Base-by-base conservation (phyloP, 2,888 invertebrate genomes). In the Pocota personata region DNA sequence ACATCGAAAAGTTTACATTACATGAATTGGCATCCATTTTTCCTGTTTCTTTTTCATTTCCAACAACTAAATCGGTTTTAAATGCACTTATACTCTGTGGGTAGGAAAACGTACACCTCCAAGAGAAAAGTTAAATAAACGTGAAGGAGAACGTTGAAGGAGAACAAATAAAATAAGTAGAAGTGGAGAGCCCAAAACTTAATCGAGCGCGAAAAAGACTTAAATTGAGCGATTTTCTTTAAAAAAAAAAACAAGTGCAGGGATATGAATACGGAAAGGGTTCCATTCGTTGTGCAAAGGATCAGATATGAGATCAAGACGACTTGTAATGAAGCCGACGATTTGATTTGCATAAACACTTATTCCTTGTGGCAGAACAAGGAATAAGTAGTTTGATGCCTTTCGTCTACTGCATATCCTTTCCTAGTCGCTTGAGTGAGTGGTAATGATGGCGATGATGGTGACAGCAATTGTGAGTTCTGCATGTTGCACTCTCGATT, bases 311-410 rank as follows among this genome's bases (percentile, higher is more conserved):
- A 69, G 55, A 79, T 76, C 75, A 76, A 80, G 80, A 80, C 76
- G 64, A 40, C 76, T 77, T 82, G 86, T 86, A 86, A 86, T 86
- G 86, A 86, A 62, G 32, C 60, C 66, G 50, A 72, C 80, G 66
- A 77, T 72, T 82, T 77, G 76, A 86, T 80, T 86, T 86, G 86
- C 86, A 86, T 86, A 77, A 86, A 64, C 62, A 73, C 67, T 67
- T 75, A 67, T 83, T 79, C 77, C 82, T 67, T 66, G 82, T 62
- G 73, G 83, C 73, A 77, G 75, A 58, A 79, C 57, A 73, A 48
- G 73, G 67, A 71, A 60, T 66, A 78, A 79, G 75, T 75, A 52
- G 79, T 64, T 79, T 75, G 57, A 79, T 62, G 37, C 21, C n/a
- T 57, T 73, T 67, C 84, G 73, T 55, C 67, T 78, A 35, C 8